phyloP scores from a whole-genome alignment of 1,140 invertebrate genomes.

The Anastatus disparis region DNA sequence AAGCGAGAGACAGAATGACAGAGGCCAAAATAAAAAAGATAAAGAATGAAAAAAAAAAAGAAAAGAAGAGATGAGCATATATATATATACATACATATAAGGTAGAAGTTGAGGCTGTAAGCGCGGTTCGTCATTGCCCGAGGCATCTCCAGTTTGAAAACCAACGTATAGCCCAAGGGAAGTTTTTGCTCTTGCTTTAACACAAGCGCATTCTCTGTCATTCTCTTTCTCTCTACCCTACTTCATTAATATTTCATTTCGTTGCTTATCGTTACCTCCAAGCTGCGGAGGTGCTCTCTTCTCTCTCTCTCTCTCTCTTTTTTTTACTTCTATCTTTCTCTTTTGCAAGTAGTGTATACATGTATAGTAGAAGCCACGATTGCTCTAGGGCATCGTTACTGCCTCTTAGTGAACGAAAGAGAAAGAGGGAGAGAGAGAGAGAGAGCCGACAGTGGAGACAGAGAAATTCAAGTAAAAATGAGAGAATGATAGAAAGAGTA shows the following conservation, averaged over 20 bases:
- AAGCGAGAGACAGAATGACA: constrained; percentile 8
- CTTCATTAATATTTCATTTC: constrained; percentile 69
- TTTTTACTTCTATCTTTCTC: too few relatives aligned
- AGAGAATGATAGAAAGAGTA: too few relatives aligned
- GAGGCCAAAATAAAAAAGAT: neutral
- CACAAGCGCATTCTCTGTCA: too few relatives aligned
- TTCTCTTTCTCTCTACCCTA: too few relatives aligned
- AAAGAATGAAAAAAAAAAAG: neutral
- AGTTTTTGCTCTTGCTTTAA: neutral
- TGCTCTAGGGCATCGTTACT: constrained; percentile 64
- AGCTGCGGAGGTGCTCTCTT: constrained; percentile 45
- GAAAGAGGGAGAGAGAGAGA: constrained; percentile 15
- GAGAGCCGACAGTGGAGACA: too few relatives aligned
- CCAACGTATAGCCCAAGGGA: constrained; percentile 22
- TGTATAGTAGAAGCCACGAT: constrained; percentile 36
- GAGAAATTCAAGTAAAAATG: too few relatives aligned
- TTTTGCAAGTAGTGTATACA: too few relatives aligned
- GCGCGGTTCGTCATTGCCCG: neutral
- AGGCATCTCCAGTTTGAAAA: constrained; percentile 30
- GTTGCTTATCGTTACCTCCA: constrained; percentile 66
- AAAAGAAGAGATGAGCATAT: neutral
- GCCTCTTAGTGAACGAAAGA: constrained; percentile 49
- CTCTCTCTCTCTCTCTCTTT: constrained; percentile 42
- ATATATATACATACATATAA: too few relatives aligned
- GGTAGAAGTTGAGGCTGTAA: too few relatives aligned